Evolutionary conservation across 2,888 invertebrate genomes (phyloP).

Genomic region (Eudasyphora cyanicolor): DNA sequence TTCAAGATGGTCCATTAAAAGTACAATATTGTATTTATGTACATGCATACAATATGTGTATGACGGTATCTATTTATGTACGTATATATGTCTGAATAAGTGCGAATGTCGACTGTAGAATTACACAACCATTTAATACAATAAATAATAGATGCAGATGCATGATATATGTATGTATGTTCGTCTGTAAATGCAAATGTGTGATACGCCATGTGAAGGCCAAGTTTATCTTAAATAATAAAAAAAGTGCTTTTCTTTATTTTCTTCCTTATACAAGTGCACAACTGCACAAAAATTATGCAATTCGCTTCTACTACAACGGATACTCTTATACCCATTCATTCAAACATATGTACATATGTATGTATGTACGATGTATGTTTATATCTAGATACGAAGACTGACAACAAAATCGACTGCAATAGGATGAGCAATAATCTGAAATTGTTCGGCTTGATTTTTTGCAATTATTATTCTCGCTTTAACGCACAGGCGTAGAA

Average conservation of each 20-base stretch:
- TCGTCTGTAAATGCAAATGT: neutral
- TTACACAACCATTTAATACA: constrained; percentile 13
- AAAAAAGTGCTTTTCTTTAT: constrained; percentile 70
- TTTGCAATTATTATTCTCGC: neutral
- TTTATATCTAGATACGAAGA: neutral
- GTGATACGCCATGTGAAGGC: constrained; percentile 37
- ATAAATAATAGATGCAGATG: no score
- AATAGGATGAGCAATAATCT: constrained; percentile 33
- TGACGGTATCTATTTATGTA: no score
- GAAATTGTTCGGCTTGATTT: constrained; percentile 26
- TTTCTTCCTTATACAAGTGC: constrained; percentile 62
- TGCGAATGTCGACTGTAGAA: no score
- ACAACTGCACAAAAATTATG: constrained; percentile 66
- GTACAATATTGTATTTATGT: neutral
- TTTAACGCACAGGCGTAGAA: neutral
- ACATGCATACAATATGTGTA: no score
- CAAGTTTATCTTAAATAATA: constrained; percentile 49
- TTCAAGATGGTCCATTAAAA: neutral
- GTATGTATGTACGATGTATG: no score
- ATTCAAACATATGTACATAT: neutral
- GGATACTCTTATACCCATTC: no score
- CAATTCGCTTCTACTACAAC: constrained; percentile 43
- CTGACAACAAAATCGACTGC: neutral
- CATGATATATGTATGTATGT: neutral
- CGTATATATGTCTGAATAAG: no score